phyloP scores from a whole-genome alignment of 2,888 invertebrate species.

The Prionchulus punctatus region DNA sequence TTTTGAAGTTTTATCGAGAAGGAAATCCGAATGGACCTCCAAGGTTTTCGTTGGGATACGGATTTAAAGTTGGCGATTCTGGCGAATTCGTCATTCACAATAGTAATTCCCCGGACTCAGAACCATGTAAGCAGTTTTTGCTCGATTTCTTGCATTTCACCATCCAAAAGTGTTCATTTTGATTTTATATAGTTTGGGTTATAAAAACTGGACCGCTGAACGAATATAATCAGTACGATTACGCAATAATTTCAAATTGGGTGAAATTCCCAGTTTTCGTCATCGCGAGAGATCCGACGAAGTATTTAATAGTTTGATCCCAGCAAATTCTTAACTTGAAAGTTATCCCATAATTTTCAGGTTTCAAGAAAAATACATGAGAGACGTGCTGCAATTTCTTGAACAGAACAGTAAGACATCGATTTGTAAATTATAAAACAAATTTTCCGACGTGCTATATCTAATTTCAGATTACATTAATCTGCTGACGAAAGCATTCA shows the following conservation, averaged over 20 bases:
- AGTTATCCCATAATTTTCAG: conserved; percentile 3
- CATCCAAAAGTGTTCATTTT: background rate
- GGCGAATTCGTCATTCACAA: conserved; percentile 32
- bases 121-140: conserved; percentile 24
- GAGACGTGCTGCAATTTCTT: conserved; percentile 29
- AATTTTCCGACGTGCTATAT: background rate
- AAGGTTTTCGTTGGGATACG: conserved; percentile 31
- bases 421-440: background rate
- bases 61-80: conserved; percentile 31
- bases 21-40: conserved; percentile 33
- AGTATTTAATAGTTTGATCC: background rate
- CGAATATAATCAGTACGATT: conserved; percentile 34
- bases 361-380: conserved; percentile 22
- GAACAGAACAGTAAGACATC: conserved; percentile 28
- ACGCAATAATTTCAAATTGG: conserved; percentile 29
- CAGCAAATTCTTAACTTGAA: background rate
- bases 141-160: background rate
- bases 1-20: conserved; percentile 33
- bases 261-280: conserved; percentile 31
- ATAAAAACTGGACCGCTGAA: conserved; percentile 33
- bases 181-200: conserved; percentile 28
- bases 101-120: conserved; percentile 30
- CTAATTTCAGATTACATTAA: conserved; percentile 30
- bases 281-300: conserved; percentile 30
- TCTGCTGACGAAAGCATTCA: conserved; percentile 33